Evolutionary conservation across 2,113 vertebrate genomes (phyloP).

Genomic region (Catharus bicknelli): DNA sequence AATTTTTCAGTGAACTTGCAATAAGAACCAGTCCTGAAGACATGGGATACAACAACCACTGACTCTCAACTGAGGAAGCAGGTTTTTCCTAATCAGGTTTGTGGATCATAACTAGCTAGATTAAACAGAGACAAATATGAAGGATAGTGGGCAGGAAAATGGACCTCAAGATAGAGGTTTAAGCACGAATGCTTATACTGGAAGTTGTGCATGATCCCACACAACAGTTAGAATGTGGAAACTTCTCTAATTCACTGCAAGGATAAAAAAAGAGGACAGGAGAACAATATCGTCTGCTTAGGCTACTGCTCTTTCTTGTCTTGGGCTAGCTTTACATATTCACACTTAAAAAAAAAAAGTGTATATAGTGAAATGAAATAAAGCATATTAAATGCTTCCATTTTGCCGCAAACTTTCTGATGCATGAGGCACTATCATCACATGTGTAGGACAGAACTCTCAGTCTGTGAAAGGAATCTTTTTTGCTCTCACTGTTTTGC

Average conservation of each 20-base stretch:
- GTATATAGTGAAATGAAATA: not conserved
- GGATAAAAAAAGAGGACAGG: not conserved
- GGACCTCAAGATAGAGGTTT: not conserved
- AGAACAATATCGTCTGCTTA: not conserved
- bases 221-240: not conserved
- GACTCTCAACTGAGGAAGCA: not conserved
- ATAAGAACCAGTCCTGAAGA: not conserved
- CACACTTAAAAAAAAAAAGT: not conserved
- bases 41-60: rapidly evolving
- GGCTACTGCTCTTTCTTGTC: not conserved
- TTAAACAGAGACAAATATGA: not conserved
- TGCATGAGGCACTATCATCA: not conserved
- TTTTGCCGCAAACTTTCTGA: not conserved
- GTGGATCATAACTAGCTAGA: not conserved
- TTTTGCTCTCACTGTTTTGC: not conserved
- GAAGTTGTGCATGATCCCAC: not conserved
- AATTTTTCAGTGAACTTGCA: not conserved
- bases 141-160: not conserved
- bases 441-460: not conserved
- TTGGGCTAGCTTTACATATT: not conserved
- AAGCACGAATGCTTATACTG: not conserved
- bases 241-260: not conserved
- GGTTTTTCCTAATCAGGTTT: not conserved
- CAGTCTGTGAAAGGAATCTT: not conserved
- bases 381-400: not conserved